phyloP scores from a whole-genome alignment of 2,113 vertebrate species.

The Motacilla alba region DNA sequence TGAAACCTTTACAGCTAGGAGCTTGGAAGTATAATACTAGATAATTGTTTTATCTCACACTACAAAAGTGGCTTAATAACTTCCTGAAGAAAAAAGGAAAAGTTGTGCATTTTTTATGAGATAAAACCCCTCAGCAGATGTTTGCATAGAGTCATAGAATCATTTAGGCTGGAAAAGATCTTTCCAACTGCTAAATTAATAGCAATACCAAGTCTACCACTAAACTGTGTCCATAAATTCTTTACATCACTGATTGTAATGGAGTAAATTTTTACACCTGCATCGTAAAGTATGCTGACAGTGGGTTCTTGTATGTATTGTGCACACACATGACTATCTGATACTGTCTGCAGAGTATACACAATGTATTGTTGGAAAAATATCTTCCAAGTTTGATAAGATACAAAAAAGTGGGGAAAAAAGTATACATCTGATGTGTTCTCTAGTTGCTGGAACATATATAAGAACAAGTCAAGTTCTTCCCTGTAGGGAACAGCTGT shows the following conservation, averaged over 20 bases:
- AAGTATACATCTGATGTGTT: neutral
- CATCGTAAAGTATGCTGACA: neutral
- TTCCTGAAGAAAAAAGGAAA: neutral
- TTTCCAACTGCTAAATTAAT: neutral
- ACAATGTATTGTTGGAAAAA: neutral
- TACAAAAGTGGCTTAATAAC: neutral
- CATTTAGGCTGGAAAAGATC: neutral
- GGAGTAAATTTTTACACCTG: neutral
- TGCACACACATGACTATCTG: neutral
- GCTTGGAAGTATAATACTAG: neutral
- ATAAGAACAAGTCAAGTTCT: neutral
- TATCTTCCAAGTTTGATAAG: neutral
- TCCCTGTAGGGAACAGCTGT: neutral
- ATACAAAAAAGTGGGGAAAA: fast-evolving
- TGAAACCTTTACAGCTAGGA: neutral
- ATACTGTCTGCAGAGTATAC: neutral
- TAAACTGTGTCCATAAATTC: neutral
- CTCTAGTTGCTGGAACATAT: neutral
- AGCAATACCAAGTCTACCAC: neutral
- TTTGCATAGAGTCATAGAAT: neutral
- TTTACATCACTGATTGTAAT: neutral
- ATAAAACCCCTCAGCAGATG: neutral
- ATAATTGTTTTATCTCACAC: neutral
- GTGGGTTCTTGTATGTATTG: neutral
- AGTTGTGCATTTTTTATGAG: neutral